Conservation (phyloP, 2,888 invertebrate species). For the Calliscelio sp. region DNA sequence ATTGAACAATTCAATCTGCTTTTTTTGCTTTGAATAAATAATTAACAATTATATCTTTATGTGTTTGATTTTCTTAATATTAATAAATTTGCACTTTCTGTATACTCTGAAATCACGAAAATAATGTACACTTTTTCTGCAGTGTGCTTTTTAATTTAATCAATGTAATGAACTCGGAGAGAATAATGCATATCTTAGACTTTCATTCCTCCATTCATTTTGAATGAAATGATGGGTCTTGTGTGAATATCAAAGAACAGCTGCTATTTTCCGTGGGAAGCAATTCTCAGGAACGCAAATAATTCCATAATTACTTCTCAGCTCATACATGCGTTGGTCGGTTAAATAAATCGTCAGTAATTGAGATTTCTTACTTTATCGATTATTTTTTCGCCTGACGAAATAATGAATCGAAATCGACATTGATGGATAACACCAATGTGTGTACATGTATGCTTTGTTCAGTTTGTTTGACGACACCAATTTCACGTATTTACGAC, state of each 20-base stretch:
- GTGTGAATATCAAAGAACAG: slow-evolving; percentile 34
- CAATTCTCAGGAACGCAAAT: slow-evolving; percentile 27
- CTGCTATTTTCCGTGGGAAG: slow-evolving; percentile 20
- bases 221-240: slow-evolving; percentile 16
- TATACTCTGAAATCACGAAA: too few species aligned
- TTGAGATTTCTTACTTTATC: slow-evolving; percentile 32
- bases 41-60: too few species aligned
- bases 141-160: too few species aligned
- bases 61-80: too few species aligned
- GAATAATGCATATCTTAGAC: slow-evolving; percentile 20
- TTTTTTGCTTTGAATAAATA: too few species aligned
- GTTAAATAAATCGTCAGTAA: slow-evolving; percentile 6
- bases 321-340: slow-evolving; percentile 10
- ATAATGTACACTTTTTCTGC: too few species aligned
- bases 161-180: too few species aligned
- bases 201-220: slow-evolving; percentile 26
- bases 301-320: slow-evolving; percentile 23
- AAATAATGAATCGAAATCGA: slow-evolving; percentile 20
- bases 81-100: too few species aligned
- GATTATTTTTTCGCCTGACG: neutral
- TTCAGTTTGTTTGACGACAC: too few species aligned
- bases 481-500: too few species aligned
- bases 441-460: neutral
- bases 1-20: too few species aligned
- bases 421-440: slow-evolving; percentile 19